Evolutionary conservation across 2,113 vertebrate genomes (phyloP).

Genomic region (Bothrops jararaca): DNA sequence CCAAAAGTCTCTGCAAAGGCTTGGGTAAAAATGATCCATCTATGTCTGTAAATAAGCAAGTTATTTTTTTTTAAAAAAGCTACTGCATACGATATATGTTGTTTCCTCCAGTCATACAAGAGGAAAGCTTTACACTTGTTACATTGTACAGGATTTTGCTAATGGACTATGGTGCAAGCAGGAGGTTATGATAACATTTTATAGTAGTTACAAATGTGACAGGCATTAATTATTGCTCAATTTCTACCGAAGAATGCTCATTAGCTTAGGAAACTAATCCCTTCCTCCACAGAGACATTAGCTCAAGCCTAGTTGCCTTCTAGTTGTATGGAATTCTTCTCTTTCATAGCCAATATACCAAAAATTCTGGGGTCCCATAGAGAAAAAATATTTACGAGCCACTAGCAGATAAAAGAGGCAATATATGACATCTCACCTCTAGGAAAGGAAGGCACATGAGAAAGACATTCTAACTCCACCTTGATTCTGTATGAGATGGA

Average conservation of each 20-base stretch:
- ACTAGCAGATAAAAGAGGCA: no score
- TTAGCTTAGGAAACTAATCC: conserved; percentile 27
- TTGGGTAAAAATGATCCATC: neutral
- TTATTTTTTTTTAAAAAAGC: conserved; percentile 1
- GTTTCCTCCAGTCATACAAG: conserved; percentile 52
- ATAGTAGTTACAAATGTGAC: conserved; percentile 65
- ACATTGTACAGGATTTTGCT: conserved; percentile 68
- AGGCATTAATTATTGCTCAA: conserved; percentile 73
- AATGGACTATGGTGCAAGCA: conserved; percentile 71
- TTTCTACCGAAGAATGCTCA: conserved; percentile 37
- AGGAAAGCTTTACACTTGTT: conserved; percentile 55
- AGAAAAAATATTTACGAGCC: no score
- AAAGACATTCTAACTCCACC: no score
- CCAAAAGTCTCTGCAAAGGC: neutral
- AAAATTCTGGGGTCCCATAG: no score
- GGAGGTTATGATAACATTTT: conserved; percentile 67
- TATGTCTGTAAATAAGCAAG: neutral
- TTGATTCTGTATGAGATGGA: no score
- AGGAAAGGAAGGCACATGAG: no score
- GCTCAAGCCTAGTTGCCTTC: no score
- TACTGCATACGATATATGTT: neutral
- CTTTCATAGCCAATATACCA: no score
- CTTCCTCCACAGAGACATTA: conserved; percentile 20
- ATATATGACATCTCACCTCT: no score
- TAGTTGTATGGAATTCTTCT: no score